These are phyloP conservation scores for Rotaria sp. DNA, from an alignment of 2,888 invertebrate genomes.

Conservation along the genomic window DNA sequence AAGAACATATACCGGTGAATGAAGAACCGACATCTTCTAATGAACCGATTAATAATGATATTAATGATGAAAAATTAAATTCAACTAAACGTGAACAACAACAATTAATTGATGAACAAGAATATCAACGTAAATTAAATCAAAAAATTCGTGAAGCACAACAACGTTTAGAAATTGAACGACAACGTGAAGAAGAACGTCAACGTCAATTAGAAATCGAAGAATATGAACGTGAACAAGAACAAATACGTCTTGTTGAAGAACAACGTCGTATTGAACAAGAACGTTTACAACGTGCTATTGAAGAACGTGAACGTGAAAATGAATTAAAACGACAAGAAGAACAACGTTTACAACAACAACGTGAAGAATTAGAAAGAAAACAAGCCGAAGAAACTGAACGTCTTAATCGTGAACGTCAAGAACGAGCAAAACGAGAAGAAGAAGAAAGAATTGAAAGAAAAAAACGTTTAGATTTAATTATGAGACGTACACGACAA, in stretches of 20 bases:
- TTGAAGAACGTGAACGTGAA: constrained; percentile 26
- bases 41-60: neutral
- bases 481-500: constrained; percentile 26
- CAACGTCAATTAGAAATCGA: constrained; percentile 17
- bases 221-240: constrained; percentile 15
- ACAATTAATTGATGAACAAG: neutral
- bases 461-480: constrained; percentile 28
- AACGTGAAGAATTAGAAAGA: constrained; percentile 25
- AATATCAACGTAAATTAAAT: constrained; percentile 29
- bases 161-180: constrained; percentile 14
- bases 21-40: neutral
- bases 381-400: neutral
- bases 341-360: neutral
- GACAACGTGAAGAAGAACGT: constrained; percentile 10
- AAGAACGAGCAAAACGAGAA: neutral
- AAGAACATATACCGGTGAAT: neutral
- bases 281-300: constrained; percentile 25
- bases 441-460: constrained; percentile 24
- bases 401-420: constrained; percentile 11
- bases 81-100: neutral
- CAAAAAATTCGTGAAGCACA: constrained; percentile 22
- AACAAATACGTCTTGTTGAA: neutral
- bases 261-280: constrained; percentile 6
- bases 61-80: neutral
- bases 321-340: neutral